Base-by-base conservation (phyloP, 1,140 invertebrate genomes). In the Caerostris darwini region DNA sequence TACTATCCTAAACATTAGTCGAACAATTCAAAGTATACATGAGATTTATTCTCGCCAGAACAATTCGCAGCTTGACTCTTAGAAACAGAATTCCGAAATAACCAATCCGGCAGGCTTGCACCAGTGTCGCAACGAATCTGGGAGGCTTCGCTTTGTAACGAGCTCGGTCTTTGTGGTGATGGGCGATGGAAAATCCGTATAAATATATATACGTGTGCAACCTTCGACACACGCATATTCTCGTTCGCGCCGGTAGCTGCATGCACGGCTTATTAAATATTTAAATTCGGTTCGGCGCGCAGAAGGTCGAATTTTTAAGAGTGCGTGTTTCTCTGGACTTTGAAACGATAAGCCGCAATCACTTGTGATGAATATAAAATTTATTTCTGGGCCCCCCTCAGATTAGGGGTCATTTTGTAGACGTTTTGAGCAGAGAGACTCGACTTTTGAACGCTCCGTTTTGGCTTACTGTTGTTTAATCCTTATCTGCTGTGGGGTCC, bases 331-430 rank as follows among this genome's bases (percentile, higher is more conserved):
- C 90, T 85, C 77, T 64, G 53, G 90, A 81, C 90, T 85, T 85
- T 85, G 54, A 59, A 85, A 77, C 90, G 90, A 85, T 92, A 85
- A 92, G 90, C 90, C 90, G 90, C 90, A 92, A 92, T 90, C 88
- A 90, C 88, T 90, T 90, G 88, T 77, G 88, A 90, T 92, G 90
- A 92, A 92, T 92, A 92, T 85, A 92, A 92, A 92, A 92, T 92
- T 92, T 85, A 92, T 85, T 92, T 85, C 58, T 19, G 5, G 8
- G 57, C 17, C 34, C 12, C 69, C 50, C 69, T 77, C 69, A 77
- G 69, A 77, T 77, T 77, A 77, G 10, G 69, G n/a, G 69, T 77
- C 69, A 77, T 77, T 77, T 77, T 19, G 50, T 12, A 77, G 69
- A 77, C 34, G 69, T 77, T 77, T 77, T 77, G 69, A 77, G 10